Evolutionary conservation across 2,113 vertebrate genomes (phyloP).

Genomic region (Synodontis membranacea): DNA sequence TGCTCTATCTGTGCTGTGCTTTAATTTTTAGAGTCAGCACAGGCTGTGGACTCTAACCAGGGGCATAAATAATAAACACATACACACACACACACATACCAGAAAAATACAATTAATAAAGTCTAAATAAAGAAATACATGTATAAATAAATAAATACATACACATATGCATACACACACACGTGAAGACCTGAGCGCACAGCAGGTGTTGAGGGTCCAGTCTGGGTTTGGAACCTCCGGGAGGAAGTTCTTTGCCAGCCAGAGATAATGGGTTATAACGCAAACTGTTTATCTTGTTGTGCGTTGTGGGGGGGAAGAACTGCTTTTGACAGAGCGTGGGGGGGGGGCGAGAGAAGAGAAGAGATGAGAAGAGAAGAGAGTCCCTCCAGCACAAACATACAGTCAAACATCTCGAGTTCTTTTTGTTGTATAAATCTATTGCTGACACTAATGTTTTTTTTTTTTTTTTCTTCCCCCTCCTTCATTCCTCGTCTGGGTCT

Average conservation of each 20-base stretch:
- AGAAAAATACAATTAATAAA: constrained; percentile 39
- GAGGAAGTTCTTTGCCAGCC: constrained; percentile 46
- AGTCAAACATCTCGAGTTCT: constrained; percentile 35
- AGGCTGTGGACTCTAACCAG: constrained; percentile 50
- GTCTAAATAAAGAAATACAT: constrained; percentile 39
- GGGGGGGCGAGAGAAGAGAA: background rate
- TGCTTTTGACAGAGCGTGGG: constrained; percentile 30
- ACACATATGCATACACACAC: too few species aligned
- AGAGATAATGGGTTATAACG: constrained; percentile 55
- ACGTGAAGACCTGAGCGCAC: constrained; percentile 27
- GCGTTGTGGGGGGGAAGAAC: constrained; percentile 29
- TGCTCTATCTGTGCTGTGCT: constrained; percentile 54
- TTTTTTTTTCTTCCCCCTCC: background rate
- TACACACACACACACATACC: background rate
- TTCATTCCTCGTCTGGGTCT: constrained; percentile 22
- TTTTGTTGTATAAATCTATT: constrained; percentile 51
- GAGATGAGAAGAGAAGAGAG: constrained; percentile 13
- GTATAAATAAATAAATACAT: constrained; percentile 15
- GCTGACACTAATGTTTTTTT: constrained; percentile 48
- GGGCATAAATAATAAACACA: constrained; percentile 53
- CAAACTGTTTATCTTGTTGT: constrained; percentile 55
- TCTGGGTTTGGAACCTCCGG: constrained; percentile 43
- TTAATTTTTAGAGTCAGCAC: constrained; percentile 56
- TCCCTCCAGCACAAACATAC: constrained; percentile 48
- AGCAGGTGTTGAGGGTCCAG: constrained; percentile 51